phyloP scores from a whole-genome alignment of 1,140 invertebrate genomes.

The Mizuhopecten yessoensis region DNA sequence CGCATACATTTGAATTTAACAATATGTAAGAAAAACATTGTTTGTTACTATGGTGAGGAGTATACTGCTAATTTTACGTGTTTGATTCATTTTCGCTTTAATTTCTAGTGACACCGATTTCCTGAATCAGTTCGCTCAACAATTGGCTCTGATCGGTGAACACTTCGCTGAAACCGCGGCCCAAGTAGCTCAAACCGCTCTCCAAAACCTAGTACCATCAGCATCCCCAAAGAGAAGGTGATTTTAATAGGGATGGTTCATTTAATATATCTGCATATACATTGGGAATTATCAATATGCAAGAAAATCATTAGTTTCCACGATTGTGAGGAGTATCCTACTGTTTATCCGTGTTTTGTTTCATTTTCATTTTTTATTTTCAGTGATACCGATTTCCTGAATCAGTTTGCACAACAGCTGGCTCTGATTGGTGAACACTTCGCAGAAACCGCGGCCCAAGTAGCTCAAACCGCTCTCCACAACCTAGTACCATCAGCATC shows the following conservation, averaged over 20 bases:
- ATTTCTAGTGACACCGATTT: slow-evolving; percentile 7
- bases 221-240: not conserved
- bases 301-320: too few relatives aligned
- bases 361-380: not conserved
- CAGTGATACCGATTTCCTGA: not conserved
- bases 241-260: too few relatives aligned
- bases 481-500: not conserved
- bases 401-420: not conserved
- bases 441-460: not conserved
- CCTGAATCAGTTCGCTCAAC: not conserved
- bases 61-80: not conserved
- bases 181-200: not conserved
- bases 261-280: too few relatives aligned
- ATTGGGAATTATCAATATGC: too few relatives aligned
- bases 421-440: not conserved
- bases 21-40: too few relatives aligned
- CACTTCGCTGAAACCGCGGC: not conserved
- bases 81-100: too few relatives aligned
- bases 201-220: not conserved
- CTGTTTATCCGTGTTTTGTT: not conserved
- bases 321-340: too few relatives aligned
- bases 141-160: not conserved
- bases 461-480: not conserved
- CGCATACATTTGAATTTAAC: too few relatives aligned
- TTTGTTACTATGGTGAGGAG: too few relatives aligned